phyloP scores from a whole-genome alignment of 2,113 vertebrate genomes.

The Marmota monax region DNA sequence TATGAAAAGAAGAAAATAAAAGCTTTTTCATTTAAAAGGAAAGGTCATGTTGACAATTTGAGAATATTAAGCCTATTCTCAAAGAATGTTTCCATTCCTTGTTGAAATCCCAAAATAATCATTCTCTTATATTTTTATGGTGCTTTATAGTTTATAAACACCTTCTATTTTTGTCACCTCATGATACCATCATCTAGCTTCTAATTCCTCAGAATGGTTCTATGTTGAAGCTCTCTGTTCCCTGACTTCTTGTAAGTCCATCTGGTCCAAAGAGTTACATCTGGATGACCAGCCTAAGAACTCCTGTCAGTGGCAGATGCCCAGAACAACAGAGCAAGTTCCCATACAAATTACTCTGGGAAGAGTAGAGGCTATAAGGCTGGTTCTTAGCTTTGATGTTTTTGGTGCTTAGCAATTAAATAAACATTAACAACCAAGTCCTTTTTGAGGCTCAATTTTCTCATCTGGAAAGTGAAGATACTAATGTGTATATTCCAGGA shows the following conservation, averaged over 20 bases:
- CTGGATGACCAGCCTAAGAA: background rate
- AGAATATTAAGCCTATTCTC: conserved; percentile 9
- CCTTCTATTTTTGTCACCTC: conserved; percentile 17
- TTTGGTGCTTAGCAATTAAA: background rate
- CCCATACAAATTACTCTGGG: background rate
- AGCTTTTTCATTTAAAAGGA: conserved; percentile 23
- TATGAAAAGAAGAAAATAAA: conserved; percentile 48
- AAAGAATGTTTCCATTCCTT: background rate
- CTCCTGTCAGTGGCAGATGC: too few species aligned
- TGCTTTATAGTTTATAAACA: background rate
- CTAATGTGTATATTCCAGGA: background rate
- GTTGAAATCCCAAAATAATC: background rate
- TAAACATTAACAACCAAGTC: background rate
- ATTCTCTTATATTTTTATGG: background rate
- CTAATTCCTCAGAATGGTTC: background rate
- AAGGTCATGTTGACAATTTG: conserved; percentile 51
- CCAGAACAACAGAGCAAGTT: background rate
- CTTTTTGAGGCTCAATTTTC: background rate
- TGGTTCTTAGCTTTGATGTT: background rate
- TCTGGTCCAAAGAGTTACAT: background rate
- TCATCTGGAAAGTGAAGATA: background rate
- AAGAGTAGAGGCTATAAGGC: background rate
- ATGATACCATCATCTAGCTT: background rate
- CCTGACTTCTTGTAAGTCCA: background rate
- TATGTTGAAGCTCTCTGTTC: background rate